Evolutionary conservation across 2,888 invertebrate species (phyloP).

Genomic region (Tinea trinotella): DNA sequence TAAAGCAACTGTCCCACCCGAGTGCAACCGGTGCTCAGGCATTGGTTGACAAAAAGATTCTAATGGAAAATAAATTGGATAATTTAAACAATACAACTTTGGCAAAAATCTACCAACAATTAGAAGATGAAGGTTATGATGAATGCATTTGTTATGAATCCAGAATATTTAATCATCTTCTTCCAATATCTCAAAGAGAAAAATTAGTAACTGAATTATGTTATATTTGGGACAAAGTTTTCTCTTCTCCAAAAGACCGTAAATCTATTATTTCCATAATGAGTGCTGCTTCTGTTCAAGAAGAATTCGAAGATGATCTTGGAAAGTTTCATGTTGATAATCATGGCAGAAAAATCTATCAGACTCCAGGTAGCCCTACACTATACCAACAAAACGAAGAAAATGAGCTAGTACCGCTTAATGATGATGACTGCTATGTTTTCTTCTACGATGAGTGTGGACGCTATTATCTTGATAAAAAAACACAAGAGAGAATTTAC

Average conservation of each 20-base stretch:
- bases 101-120: conserved; percentile 26
- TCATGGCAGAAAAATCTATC: conserved; percentile 56
- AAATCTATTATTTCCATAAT: conserved; percentile 59
- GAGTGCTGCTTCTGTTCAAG: conserved; percentile 47
- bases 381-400: conserved; percentile 52
- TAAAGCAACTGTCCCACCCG: conserved; percentile 40
- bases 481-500: conserved; percentile 48
- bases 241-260: conserved; percentile 44
- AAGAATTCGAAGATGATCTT: conserved; percentile 53
- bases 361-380: conserved; percentile 37
- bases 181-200: conserved; percentile 47
- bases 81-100: conserved; percentile 44
- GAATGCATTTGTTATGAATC: conserved; percentile 46
- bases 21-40: conserved; percentile 43
- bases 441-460: conserved; percentile 63
- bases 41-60: conserved; percentile 45
- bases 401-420: conserved; percentile 46
- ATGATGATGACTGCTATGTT: conserved; percentile 46
- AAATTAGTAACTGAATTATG: conserved; percentile 54
- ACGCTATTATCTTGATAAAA: conserved; percentile 47
- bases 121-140: conserved; percentile 26
- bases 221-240: conserved; percentile 49
- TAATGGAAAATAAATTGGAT: conserved; percentile 40
- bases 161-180: conserved; percentile 52
- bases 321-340: conserved; percentile 53